phyloP scores from a whole-genome alignment of 2,113 vertebrate genomes.

The Pelvicachromis taeniatus region DNA sequence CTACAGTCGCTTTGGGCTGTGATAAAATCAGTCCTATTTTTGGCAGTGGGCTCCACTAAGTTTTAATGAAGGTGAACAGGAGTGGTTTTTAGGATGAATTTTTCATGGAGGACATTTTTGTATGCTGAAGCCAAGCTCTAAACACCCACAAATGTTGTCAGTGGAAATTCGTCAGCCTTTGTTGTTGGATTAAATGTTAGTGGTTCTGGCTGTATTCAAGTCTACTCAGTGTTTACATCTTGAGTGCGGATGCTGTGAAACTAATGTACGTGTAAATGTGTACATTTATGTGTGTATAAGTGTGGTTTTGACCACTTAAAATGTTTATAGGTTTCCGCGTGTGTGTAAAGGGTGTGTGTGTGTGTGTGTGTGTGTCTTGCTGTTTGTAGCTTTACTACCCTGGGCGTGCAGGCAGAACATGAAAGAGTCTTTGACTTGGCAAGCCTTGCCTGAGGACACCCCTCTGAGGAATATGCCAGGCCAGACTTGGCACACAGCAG shows the following conservation, averaged over 20 bases:
- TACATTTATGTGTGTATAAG: not conserved
- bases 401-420: conserved; percentile 68
- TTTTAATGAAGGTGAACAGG: conserved; percentile 60
- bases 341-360: conserved; percentile 7
- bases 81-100: conserved; percentile 50
- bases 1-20: conserved; percentile 39
- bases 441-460: conserved; percentile 81
- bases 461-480: conserved; percentile 84
- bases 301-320: conserved; percentile 54
- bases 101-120: conserved; percentile 48
- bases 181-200: conserved; percentile 43
- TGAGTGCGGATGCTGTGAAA: conserved; percentile 4
- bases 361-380: not conserved
- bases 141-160: conserved; percentile 45
- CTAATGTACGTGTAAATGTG: conserved; percentile 22
- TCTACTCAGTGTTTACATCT: conserved; percentile 49
- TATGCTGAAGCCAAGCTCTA: conserved; percentile 35
- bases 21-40: conserved; percentile 57
- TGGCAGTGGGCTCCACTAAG: conserved; percentile 39
- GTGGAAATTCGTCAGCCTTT: conserved; percentile 40
- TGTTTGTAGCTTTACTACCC: conserved; percentile 68
- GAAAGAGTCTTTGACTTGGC: conserved; percentile 82
- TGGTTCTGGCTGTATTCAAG: conserved; percentile 30
- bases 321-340: conserved; percentile 34
- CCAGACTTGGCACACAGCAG: conserved; percentile 81